A percentile compares a stretch with the other conserved stretches of the same genome.
Evolutionary conservation across 1,140 invertebrate species (phyloP).

Genomic region (Leptinotarsa defecta): DNA sequence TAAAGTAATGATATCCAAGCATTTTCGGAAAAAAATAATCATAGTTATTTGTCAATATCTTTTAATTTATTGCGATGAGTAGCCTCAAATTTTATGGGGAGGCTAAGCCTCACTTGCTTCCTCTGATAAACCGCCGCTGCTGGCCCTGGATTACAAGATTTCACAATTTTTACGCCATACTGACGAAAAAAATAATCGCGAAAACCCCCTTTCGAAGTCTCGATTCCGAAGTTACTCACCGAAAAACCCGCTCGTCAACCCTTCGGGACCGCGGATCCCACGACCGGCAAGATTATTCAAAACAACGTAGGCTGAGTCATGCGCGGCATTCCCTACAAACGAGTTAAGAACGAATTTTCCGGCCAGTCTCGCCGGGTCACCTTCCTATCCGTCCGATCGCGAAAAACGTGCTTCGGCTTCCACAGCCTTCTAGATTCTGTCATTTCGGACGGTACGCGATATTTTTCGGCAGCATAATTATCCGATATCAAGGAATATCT

Average conservation of each 20-base stretch:
- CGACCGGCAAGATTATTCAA: constrained; percentile 3
- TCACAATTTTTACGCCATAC: too few relatives aligned
- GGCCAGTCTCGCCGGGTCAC: background rate
- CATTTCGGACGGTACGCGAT: background rate
- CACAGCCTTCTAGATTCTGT: background rate
- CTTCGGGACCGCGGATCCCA: background rate
- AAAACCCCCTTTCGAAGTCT: too few relatives aligned
- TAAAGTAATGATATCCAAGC: too few relatives aligned
- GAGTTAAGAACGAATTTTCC: constrained; percentile 8
- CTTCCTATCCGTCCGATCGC: background rate
- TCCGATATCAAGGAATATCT: background rate
- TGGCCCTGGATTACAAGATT: too few relatives aligned
- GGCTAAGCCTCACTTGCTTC: too few relatives aligned
- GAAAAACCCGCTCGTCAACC: background rate
- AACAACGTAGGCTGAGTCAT: constrained; percentile 16
- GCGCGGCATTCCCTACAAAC: constrained; percentile 5
- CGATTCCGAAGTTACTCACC: background rate
- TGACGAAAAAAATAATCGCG: too few relatives aligned
- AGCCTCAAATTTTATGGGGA: too few relatives aligned
- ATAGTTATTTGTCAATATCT: too few relatives aligned
- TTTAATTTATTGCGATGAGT: too few relatives aligned
- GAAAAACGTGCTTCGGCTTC: background rate
- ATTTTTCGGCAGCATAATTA: background rate
- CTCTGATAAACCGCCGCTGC: too few relatives aligned
- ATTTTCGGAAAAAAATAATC: too few relatives aligned